A percentile compares a stretch with the other conserved stretches of the same genome.
Conservation (phyloP, 2,113 vertebrate genomes). For the Microtus pennsylvanicus region DNA sequence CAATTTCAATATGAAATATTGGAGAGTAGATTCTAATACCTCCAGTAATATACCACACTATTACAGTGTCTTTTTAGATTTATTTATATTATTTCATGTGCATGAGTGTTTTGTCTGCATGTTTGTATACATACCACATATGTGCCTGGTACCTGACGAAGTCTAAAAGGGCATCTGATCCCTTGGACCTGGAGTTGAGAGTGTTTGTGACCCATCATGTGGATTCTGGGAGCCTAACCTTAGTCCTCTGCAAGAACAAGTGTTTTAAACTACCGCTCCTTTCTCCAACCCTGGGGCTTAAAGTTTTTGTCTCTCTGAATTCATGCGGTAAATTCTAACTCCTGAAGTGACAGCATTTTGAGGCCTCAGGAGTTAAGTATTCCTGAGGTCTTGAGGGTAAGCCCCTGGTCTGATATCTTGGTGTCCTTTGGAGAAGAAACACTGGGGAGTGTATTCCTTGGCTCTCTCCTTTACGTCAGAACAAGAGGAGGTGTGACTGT, state of each 20-base stretch:
- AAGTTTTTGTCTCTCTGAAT: neutral
- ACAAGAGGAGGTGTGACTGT: neutral
- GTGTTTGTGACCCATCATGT: neutral
- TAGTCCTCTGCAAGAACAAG: neutral
- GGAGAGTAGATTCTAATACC: neutral
- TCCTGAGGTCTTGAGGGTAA: neutral
- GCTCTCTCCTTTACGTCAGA: neutral
- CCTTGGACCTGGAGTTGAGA: neutral
- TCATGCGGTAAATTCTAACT: neutral
- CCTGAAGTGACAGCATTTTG: neutral
- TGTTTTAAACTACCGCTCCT: neutral
- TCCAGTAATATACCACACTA: neutral
- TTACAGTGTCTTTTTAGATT: neutral
- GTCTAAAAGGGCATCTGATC: neutral
- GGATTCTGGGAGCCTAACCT: neutral
- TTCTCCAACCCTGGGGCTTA: neutral
- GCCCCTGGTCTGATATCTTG: neutral
- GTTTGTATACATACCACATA: neutral
- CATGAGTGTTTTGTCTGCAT: neutral
- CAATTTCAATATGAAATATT: slow-evolving; percentile 16
- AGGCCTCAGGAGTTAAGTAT: neutral
- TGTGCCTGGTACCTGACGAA: neutral
- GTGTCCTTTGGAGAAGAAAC: neutral
- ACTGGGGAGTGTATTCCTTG: neutral
- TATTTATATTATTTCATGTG: neutral